Evolutionary conservation across 1,140 invertebrate species (phyloP), one percentile per base, ranked within the genome.

Genomic region (Epicauta chinensis): DNA sequence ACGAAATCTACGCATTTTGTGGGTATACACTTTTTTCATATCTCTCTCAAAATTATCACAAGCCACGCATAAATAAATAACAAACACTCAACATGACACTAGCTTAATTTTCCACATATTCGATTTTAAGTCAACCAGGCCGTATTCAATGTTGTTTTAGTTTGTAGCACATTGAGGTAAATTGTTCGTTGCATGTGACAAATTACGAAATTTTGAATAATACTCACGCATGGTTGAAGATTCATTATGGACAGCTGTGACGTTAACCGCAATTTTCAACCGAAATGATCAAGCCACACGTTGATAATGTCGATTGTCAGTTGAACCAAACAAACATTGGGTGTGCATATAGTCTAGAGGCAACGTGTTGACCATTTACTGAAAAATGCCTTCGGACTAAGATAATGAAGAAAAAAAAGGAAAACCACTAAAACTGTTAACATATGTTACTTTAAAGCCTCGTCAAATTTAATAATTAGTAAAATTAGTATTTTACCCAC

Each of bases 191-290:
- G 48, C 51, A 51, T 61, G 55, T 53, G 52, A 55, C 55, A 58
- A 44, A 60, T 60, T 57, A 54, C 42, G 48, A 60, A n/a, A 55
- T 60, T 60, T 60, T 55, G 53, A 60, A 58, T 60, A 57, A 60
- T 60, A 32, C 42, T 48, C 51, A 60, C 55, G 55, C 58, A 60
- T 54, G 54, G 42, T 38, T 35, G 54, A 29, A n/a, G 38, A 37
- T 43, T 57, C 58, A 53, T 53, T 60, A 53, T 44, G 31, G 40
- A 43, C 49, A 52, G 36, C 50, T 53, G 58, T 47, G 39, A 51
- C 34, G 46, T n/a, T 17, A 53, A 57, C 55, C 55, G 51, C 55
- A 53, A 47, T 60, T 57, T 55, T 41, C 42, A 41, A 44, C 13
- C 53, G 23, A 45, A 34, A 39, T 48, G 41, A 52, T 52, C 40